A percentile compares a stretch with the other conserved stretches of the same genome.
Conservation (phyloP, 1,140 invertebrate species). For the Zaprionus africanus region DNA sequence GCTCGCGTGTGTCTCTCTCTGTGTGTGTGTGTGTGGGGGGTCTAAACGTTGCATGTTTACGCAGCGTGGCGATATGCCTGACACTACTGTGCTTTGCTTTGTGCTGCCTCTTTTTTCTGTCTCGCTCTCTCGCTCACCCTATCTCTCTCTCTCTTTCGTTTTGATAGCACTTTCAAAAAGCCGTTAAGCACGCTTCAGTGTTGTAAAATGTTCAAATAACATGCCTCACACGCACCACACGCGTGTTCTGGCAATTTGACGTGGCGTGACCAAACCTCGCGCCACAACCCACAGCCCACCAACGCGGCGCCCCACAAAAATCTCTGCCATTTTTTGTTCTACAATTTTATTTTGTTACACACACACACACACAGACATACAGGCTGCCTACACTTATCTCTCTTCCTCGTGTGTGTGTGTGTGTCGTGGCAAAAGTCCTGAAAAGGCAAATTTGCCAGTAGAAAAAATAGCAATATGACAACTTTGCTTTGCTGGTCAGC, state of each 20-base stretch:
- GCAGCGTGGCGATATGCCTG: conserved; percentile 38
- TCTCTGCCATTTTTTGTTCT: conserved; percentile 43
- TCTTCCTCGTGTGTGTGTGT: conserved; percentile 34
- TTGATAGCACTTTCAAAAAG: conserved; percentile 72
- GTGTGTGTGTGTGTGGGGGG: conserved; percentile 19
- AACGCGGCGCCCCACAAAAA: conserved; percentile 26
- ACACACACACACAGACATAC: conserved; percentile 13
- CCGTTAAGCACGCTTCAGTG: conserved; percentile 74
- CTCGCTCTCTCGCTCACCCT: background rate
- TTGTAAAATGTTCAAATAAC: conserved; percentile 74
- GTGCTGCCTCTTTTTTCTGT: background rate
- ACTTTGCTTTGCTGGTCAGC: conserved; percentile 58
- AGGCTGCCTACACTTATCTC: conserved; percentile 62
- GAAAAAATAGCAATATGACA: conserved; percentile 62
- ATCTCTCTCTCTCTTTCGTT: background rate
- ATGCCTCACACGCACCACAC: conserved; percentile 59
- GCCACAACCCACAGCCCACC: conserved; percentile 1
- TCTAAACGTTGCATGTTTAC: conserved; percentile 48
- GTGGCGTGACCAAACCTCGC: conserved; percentile 63
- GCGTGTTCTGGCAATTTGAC: conserved; percentile 72
- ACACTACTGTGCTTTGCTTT: conserved; percentile 23
- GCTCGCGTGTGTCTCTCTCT: background rate
- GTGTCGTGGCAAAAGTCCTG: conserved; percentile 67
- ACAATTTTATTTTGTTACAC: conserved; percentile 30
- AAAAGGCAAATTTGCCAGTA: conserved; percentile 63